Evolutionary conservation across 37 sponge, comb jelly and placozoan species (phyloP).

Genomic region (Lycopodina hypogea): DNA sequence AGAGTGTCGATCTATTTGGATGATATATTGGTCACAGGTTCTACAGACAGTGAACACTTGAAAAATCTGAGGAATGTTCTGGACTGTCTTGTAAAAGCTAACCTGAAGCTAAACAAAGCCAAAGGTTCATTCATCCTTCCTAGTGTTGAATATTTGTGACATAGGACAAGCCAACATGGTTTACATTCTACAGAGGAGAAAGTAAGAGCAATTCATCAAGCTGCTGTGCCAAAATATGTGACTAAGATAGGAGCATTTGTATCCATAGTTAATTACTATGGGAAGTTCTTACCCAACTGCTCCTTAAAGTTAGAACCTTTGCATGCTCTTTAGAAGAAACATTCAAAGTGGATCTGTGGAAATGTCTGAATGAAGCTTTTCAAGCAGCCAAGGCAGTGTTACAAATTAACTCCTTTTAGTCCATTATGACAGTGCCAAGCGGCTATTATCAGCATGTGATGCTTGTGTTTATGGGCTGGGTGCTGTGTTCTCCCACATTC

Average conservation of each 20-base stretch:
- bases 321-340: slow-evolving; percentile 11
- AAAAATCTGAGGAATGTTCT: slow-evolving; percentile 1
- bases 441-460: slow-evolving; percentile 21
- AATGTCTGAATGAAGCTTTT: slow-evolving; percentile 1
- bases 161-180: slow-evolving; percentile 2
- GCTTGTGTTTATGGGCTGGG: slow-evolving; percentile 36
- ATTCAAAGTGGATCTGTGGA: slow-evolving; percentile 8
- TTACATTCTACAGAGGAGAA: slow-evolving; percentile 18
- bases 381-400: slow-evolving; percentile 5
- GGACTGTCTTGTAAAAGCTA: neutral
- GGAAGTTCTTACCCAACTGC: slow-evolving; percentile 10
- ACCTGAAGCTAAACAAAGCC: slow-evolving; percentile 10
- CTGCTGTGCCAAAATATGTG: slow-evolving; percentile 15
- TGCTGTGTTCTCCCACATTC: slow-evolving; percentile 21
- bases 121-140: slow-evolving; percentile 11
- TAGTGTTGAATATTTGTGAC: slow-evolving; percentile 14
- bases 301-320: slow-evolving; percentile 16
- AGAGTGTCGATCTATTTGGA: slow-evolving; percentile 26
- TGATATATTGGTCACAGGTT: slow-evolving; percentile 13
- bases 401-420: slow-evolving; percentile 6
- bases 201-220: slow-evolving; percentile 19
- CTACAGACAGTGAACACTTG: slow-evolving; percentile 3
- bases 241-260: slow-evolving; percentile 30
- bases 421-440: slow-evolving; percentile 23
- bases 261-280: slow-evolving; percentile 21